Base-by-base conservation (phyloP, 1,140 invertebrate genomes). In the Harpegnathos saltator region DNA sequence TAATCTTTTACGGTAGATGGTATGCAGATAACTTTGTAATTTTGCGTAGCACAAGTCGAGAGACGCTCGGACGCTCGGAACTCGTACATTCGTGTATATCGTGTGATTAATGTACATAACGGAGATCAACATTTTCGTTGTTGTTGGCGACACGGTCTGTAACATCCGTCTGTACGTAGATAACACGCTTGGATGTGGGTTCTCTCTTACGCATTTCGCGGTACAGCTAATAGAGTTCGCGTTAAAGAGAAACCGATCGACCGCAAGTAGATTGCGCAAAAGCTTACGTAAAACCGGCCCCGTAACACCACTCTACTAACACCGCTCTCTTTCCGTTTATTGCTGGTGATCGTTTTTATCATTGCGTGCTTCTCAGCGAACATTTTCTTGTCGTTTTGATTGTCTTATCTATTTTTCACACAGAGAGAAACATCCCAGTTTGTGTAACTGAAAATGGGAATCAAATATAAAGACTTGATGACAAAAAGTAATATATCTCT, bases 281-380 rank as follows among this genome's bases (percentile, higher is more conserved):
- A 54, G 14, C 17, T 59, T 62, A 72, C 50, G 61, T 82, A 85
- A 72, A 74, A 77, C 59, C 68, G 82, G 78, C 38, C 2, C 82
- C 75, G 9, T 4, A 5, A n/a, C 15, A n/a, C n/a, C 3, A n/a
- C 5, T n/a, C n/a, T n/a, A 54, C 5, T 7, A 33, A 5, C 50
- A 24, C 54, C 33, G 33, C 17, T 78, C 14, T 2, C 26, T 66
- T 52, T 4, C 19, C 19, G 24, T 15, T 75, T 22, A 62, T 65
- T 52, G 17, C 68, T 29, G 29, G 3, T 17, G 22, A 58, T 33
- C 0, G 50, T 24, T 78, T 44, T 78, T 69, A n/a, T n/a, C n/a
- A n/a, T n/a, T n/a, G n/a, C n/a, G n/a, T n/a, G n/a, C n/a, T n/a
- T 33, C 29, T 33, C 29, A 33, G 29, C 29, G 29, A 33, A 33